Evolutionary conservation across 1,140 invertebrate genomes (phyloP).

Genomic region (Watersipora subatra): DNA sequence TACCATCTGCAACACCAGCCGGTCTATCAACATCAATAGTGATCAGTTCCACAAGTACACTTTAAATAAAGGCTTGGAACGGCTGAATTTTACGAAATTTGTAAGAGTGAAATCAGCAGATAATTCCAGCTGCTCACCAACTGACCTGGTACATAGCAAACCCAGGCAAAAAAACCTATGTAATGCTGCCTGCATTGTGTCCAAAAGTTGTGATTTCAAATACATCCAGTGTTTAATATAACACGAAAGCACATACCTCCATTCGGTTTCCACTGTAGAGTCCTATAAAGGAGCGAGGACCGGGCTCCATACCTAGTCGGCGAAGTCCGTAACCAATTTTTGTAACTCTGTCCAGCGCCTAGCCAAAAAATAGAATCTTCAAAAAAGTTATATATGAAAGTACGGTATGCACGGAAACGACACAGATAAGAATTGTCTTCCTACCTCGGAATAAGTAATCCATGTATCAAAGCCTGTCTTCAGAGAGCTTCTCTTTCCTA

Average conservation of each 20-base stretch:
- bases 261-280: neutral
- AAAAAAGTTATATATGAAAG: neutral
- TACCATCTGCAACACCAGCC: constrained; percentile 55
- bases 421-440: neutral
- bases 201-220: neutral
- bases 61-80: no score
- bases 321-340: neutral
- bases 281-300: neutral
- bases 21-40: no score
- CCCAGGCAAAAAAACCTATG: neutral
- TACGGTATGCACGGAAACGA: neutral
- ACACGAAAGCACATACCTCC: neutral
- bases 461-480: neutral
- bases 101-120: no score
- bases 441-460: neutral
- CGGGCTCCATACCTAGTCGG: neutral
- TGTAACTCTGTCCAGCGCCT: neutral
- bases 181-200: neutral
- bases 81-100: no score
- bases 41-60: no score
- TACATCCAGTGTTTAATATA: neutral
- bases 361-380: neutral
- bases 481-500: neutral
- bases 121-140: no score
- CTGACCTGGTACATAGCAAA: no score